Evolutionary conservation across 2,888 invertebrate genomes (phyloP).

Genomic region (Psylliodes chrysocephalus): DNA sequence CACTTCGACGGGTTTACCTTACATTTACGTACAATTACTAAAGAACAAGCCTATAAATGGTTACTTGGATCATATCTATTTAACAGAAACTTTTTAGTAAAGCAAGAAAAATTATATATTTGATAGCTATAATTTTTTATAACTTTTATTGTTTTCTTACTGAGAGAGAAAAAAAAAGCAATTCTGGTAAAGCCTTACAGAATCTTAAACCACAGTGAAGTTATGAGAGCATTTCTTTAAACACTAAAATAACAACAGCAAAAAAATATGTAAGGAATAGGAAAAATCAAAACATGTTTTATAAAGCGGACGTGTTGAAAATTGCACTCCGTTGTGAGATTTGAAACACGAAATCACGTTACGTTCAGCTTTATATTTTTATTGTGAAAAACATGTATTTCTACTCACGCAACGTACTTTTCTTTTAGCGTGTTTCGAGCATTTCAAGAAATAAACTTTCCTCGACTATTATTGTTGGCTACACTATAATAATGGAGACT

Average conservation of each 20-base stretch:
- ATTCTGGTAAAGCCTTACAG: too few relatives aligned
- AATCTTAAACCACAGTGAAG: too few relatives aligned
- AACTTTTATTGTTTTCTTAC: too few relatives aligned
- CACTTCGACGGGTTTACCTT: too few relatives aligned
- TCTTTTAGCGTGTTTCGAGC: not conserved
- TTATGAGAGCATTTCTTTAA: not conserved
- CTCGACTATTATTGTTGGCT: conserved; percentile 4
- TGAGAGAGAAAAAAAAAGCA: too few relatives aligned
- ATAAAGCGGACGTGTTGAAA: conserved; percentile 11
- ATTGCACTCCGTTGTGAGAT: conserved; percentile 11
- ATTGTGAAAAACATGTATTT: conserved; percentile 17
- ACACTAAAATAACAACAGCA: not conserved
- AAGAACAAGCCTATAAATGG: too few relatives aligned
- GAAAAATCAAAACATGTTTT: conserved; percentile 15
- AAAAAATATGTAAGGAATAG: not conserved
- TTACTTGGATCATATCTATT: too few relatives aligned
- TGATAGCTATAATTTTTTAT: too few relatives aligned
- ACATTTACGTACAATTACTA: too few relatives aligned
- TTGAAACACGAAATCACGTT: conserved; percentile 12
- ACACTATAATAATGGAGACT: not conserved
- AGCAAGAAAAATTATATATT: too few relatives aligned
- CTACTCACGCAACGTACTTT: conserved; percentile 11
- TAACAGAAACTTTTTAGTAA: too few relatives aligned
- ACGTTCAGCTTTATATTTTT: conserved; percentile 15
- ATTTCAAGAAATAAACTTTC: conserved; percentile 6